phyloP scores from a whole-genome alignment of 2,113 vertebrate species.

The Bombycilla garrulus region DNA sequence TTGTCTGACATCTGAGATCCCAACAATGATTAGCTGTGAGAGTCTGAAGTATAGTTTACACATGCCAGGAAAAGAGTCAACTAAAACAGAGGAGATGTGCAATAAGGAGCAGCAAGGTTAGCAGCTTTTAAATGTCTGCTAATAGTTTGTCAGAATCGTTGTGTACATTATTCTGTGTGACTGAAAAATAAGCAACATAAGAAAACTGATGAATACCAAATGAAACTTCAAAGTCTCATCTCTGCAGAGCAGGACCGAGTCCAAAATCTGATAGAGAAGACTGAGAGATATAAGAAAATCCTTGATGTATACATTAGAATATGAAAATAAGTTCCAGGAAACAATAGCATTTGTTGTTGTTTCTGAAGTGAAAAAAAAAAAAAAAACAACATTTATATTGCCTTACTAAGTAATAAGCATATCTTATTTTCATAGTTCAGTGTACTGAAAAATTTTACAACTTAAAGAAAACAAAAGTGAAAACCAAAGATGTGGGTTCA shows the following conservation, averaged over 20 bases:
- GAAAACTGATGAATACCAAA: neutral
- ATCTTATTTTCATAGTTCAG: neutral
- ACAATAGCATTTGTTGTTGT: neutral
- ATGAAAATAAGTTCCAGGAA: neutral
- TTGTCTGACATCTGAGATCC: neutral
- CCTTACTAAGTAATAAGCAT: neutral
- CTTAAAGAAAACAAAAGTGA: neutral
- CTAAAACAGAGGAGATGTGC: neutral
- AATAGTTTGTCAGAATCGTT: neutral
- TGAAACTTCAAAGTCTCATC: neutral
- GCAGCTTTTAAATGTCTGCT: neutral
- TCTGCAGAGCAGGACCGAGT: neutral
- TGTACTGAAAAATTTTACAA: neutral
- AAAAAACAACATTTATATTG: neutral
- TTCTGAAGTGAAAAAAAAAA: neutral
- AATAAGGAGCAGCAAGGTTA: neutral
- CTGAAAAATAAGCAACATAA: neutral
- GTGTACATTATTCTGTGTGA: neutral
- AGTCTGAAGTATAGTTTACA: neutral
- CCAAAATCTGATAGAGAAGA: neutral
- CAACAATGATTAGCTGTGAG: neutral
- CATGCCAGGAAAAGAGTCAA: neutral
- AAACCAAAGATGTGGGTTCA: neutral
- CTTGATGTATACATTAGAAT: neutral
- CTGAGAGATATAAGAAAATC: neutral